Evolutionary conservation across 1,140 invertebrate genomes (phyloP), one percentile per base, ranked within the genome.

Genomic region (Musca domestica): DNA sequence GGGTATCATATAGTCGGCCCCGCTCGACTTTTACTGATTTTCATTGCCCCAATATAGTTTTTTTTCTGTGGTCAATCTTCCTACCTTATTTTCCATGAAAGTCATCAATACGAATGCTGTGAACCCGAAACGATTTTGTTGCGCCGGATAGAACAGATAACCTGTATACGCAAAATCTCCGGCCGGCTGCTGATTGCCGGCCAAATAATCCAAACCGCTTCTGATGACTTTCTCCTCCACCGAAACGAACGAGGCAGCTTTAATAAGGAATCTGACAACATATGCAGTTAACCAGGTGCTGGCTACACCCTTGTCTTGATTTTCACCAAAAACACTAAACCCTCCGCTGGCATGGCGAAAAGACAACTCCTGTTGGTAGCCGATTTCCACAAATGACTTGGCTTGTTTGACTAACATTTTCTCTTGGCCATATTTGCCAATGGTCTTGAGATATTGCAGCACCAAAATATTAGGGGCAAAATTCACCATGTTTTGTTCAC

Each of bases 241-340:
- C 58, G 87, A 87, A 22, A 98, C 94, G 76, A 91, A 92, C 19
- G 87, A 83, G 54, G 86, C 85, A 2, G 95, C 95, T 81, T 94
- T 90, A 48, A 88, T 88, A 76, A 98, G 91, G 56, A 95, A 94
- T 67, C 94, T 90, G 0, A 91, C 88, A 0, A 97, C 95, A 80
- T 97, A 96, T 5, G 96, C 94, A 2, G 98, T 99, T 68, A 99
- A 85, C 96, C 95, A 99, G n/a, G 95, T 93, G 76, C 94, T 97
- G 9, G 95, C 93, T 25, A 83, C 86, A 2, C 84, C 77, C 81
- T 96, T 93, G 34, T 61, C 56, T 17, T n/a, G n/a, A 6, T 84
- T 84, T 71, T 88, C 87, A 48, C 95, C 95, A 4, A 61, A 61
- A 9, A 61, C 17, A 10, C 56, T 61, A 34, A 34, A 61, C 19